Conservation (phyloP, 2,888 invertebrate genomes). For the Petrolisthes manimaculis region DNA sequence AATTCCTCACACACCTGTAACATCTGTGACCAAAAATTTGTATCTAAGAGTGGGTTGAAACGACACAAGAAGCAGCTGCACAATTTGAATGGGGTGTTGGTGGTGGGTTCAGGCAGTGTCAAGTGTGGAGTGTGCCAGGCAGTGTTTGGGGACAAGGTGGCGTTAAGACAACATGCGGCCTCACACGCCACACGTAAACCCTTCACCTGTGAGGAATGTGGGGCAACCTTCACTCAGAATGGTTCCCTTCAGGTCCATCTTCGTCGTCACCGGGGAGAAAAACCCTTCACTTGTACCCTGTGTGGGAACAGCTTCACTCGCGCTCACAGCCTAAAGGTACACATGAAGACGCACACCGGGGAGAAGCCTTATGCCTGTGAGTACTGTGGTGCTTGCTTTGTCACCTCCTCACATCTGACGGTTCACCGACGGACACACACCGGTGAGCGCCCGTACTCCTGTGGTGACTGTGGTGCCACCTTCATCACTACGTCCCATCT, state of each 20-base stretch:
- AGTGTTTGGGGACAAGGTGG: slow-evolving; percentile 52
- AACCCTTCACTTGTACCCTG: slow-evolving; percentile 61
- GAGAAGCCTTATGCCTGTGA: slow-evolving; percentile 65
- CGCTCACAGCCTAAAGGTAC: slow-evolving; percentile 64
- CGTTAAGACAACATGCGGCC: slow-evolving; percentile 60
- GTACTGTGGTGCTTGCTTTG: slow-evolving; percentile 64
- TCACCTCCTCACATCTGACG: slow-evolving; percentile 64
- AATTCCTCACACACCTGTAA: slow-evolving; percentile 50
- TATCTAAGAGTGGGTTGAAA: slow-evolving; percentile 58
- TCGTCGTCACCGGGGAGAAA: slow-evolving; percentile 63
- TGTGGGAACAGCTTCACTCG: slow-evolving; percentile 64
- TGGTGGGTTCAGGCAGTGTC: slow-evolving; percentile 38
- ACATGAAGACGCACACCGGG: slow-evolving; percentile 66
- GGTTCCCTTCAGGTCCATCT: slow-evolving; percentile 64
- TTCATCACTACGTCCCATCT: slow-evolving; percentile 65
- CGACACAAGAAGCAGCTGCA: slow-evolving; percentile 62
- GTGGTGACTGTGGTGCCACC: slow-evolving; percentile 63
- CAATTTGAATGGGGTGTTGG: slow-evolving; percentile 50
- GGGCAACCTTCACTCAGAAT: slow-evolving; percentile 65
- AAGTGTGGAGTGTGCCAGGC: slow-evolving; percentile 62
- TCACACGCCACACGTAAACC: slow-evolving; percentile 59
- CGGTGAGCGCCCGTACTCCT: slow-evolving; percentile 64
- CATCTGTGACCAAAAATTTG: slow-evolving; percentile 61
- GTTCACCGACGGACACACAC: slow-evolving; percentile 65
- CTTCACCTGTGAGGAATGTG: slow-evolving; percentile 64